Evolutionary conservation across 1,140 invertebrate genomes (phyloP).

Genomic region (Zaprionus lachaisei): DNA sequence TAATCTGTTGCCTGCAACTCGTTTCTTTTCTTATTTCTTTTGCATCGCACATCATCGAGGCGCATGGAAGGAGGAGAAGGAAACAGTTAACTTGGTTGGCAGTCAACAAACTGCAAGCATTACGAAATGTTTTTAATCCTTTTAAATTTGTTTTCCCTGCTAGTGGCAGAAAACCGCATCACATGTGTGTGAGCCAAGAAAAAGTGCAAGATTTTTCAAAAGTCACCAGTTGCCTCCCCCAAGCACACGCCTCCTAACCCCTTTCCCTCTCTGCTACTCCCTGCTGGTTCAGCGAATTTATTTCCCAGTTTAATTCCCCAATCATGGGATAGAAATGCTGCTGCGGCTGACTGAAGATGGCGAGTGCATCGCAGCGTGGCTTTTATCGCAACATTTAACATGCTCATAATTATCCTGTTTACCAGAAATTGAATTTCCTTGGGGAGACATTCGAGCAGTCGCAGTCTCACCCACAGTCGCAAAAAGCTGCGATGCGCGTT

Average conservation of each 20-base stretch:
- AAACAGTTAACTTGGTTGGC: conserved; percentile 27
- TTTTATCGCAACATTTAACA: conserved; percentile 84
- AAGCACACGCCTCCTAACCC: too few relatives aligned
- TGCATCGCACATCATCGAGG: neutral
- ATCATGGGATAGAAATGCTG: conserved; percentile 60
- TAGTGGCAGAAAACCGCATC: conserved; percentile 42
- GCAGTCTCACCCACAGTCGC: conserved; percentile 26
- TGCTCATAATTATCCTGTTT: conserved; percentile 84
- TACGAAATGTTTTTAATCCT: conserved; percentile 69
- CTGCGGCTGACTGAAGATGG: conserved; percentile 13
- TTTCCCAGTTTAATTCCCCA: conserved; percentile 76
- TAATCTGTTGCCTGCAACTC: conserved; percentile 49
- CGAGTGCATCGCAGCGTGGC: conserved; percentile 75
- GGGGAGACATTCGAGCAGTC: conserved; percentile 61
- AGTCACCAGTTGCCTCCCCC: neutral
- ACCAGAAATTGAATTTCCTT: conserved; percentile 82
- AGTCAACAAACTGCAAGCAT: conserved; percentile 60
- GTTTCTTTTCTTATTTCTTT: conserved; percentile 25
- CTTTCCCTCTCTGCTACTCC: neutral
- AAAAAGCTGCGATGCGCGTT: conserved; percentile 58
- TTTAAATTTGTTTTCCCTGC: conserved; percentile 70
- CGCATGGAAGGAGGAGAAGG: neutral
- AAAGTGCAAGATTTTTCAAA: conserved; percentile 33
- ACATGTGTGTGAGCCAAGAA: conserved; percentile 35
- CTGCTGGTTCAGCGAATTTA: conserved; percentile 52